Evolutionary conservation across 2,888 invertebrate species (phyloP).

Genomic region (Lordiphosa andalusiaca): DNA sequence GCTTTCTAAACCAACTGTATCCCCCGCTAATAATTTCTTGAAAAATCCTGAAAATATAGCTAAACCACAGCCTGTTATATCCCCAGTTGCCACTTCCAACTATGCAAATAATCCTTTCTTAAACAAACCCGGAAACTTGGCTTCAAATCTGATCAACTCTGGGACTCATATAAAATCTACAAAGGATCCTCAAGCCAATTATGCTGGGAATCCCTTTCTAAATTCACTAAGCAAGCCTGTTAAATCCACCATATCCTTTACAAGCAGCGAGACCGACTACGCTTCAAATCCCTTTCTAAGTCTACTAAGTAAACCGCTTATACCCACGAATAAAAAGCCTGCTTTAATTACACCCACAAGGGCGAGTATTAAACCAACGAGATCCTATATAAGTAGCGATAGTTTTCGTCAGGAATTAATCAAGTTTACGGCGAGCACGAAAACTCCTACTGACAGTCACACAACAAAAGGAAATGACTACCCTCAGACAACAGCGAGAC

Average conservation of each 20-base stretch:
- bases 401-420: slow-evolving; percentile 50
- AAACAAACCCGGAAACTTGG: slow-evolving; percentile 4
- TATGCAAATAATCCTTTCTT: slow-evolving; percentile 36
- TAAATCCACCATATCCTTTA: slow-evolving; percentile 34
- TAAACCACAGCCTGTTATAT: background rate
- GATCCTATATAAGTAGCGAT: slow-evolving; percentile 56
- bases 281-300: slow-evolving; percentile 53
- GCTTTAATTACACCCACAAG: slow-evolving; percentile 10
- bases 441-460: slow-evolving; percentile 1
- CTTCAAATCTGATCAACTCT: background rate
- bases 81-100: background rate
- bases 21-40: too few relatives aligned
- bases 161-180: too few relatives aligned
- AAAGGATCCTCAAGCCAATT: too few relatives aligned
- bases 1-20: too few relatives aligned
- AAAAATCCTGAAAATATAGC: too few relatives aligned
- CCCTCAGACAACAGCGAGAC: slow-evolving; percentile 2
- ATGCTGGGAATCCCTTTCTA: slow-evolving; percentile 8
- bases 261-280: slow-evolving; percentile 47
- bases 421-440: slow-evolving; percentile 40
- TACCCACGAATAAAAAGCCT: slow-evolving; percentile 19
- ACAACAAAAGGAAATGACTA: background rate
- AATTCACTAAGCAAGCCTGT: slow-evolving; percentile 12
- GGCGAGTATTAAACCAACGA: slow-evolving; percentile 21
- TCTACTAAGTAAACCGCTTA: slow-evolving; percentile 16